Conservation (phyloP, 2,113 vertebrate species). For the Daubentonia madagascariensis region DNA sequence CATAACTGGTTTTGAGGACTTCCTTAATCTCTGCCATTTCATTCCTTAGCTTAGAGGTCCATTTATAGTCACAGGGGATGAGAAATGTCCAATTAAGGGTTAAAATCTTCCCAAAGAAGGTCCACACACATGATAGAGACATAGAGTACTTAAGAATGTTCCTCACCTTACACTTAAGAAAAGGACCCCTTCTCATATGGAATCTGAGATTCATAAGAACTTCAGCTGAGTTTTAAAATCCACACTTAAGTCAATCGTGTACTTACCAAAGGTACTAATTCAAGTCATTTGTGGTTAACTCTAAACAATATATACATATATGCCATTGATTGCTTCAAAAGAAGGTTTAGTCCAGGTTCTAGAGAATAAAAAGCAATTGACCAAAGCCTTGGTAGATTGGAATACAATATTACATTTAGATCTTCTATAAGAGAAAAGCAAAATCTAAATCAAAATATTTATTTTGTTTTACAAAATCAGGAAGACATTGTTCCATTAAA, state of each 20-base stretch:
- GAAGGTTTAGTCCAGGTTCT: not conserved
- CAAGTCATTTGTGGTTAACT: not conserved
- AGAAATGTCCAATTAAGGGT: not conserved
- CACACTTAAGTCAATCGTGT: not conserved
- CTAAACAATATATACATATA: not conserved
- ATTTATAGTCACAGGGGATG: not conserved
- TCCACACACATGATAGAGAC: not conserved
- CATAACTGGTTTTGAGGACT: not conserved
- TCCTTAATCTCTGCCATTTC: not conserved
- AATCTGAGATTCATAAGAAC: not conserved
- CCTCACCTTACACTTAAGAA: not conserved
- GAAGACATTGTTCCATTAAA: not conserved
- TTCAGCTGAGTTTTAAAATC: not conserved
- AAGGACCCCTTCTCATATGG: not conserved
- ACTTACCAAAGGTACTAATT: not conserved
- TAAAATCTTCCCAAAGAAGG: not conserved
- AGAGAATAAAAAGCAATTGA: not conserved
- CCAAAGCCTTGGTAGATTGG: not conserved
- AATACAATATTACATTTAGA: not conserved
- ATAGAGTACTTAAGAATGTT: not conserved
- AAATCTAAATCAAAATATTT: not conserved
- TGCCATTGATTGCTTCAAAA: not conserved
- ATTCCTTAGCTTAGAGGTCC: not conserved
- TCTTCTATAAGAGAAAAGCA: not conserved
- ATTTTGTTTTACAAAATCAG: not conserved